Evolutionary conservation across 2,797 vertebrate species (phyloP).

Genomic region (Galaxias olidus): DNA sequence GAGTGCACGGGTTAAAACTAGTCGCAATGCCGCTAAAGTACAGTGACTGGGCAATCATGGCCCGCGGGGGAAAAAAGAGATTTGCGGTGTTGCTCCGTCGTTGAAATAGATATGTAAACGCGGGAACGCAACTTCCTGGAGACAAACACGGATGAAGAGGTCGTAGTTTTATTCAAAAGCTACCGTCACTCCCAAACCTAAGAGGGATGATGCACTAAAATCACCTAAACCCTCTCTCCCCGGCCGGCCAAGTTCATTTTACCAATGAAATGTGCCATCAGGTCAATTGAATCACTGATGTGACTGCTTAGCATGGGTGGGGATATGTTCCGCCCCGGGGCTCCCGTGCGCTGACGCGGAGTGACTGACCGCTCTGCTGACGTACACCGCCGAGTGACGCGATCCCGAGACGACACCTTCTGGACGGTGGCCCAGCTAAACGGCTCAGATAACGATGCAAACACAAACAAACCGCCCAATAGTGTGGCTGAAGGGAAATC

Average conservation of each 20-base stretch:
- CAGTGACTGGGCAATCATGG: background rate
- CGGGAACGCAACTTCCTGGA: slow-evolving; percentile 10
- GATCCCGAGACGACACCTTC: background rate
- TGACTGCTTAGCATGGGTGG: slow-evolving; percentile 50
- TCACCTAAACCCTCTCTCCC: slow-evolving; percentile 28
- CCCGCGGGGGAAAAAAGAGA: too few relatives aligned
- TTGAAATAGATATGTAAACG: slow-evolving; percentile 19
- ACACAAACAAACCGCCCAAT: background rate
- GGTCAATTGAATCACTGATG: slow-evolving; percentile 38
- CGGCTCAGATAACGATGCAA: slow-evolving; percentile 5
- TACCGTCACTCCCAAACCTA: slow-evolving; percentile 12
- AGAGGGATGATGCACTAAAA: slow-evolving; percentile 24
- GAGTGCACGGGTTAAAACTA: background rate
- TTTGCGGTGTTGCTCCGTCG: too few relatives aligned
- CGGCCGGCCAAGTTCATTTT: slow-evolving; percentile 35
- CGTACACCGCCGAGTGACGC: slow-evolving; percentile 7
- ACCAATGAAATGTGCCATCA: slow-evolving; percentile 46
- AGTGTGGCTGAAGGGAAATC: slow-evolving; percentile 1
- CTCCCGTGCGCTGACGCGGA: slow-evolving; percentile 21
- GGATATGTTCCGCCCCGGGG: slow-evolving; percentile 31
- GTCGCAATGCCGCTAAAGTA: background rate
- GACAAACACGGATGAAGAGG: background rate
- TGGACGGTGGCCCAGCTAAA: background rate
- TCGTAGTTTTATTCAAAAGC: background rate
- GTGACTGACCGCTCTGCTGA: slow-evolving; percentile 11